A percentile compares a stretch with the other conserved stretches of the same genome.
phyloP scores from a whole-genome alignment of 2,113 vertebrate genomes.

The Xenopus laevis region DNA sequence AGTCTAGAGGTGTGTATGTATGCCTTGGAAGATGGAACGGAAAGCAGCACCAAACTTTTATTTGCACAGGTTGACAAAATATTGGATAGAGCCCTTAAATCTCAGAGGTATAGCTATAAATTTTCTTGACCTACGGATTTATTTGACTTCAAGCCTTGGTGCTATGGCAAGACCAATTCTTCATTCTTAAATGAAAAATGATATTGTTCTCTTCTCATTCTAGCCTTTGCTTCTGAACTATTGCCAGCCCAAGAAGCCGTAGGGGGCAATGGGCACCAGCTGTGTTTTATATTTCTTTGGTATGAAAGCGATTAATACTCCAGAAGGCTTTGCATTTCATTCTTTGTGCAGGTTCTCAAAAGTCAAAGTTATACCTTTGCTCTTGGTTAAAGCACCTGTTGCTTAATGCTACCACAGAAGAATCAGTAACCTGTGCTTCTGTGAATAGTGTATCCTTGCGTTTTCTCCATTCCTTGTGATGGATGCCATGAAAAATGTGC shows the following conservation, averaged over 20 bases:
- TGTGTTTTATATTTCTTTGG: slow-evolving; percentile 22
- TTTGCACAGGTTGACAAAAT: slow-evolving; percentile 16
- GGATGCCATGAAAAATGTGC: too few relatives aligned
- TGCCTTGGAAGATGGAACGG: not conserved
- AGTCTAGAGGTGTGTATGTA: not conserved
- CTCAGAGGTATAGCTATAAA: slow-evolving; percentile 1
- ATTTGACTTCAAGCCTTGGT: slow-evolving; percentile 7
- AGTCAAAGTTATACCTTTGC: not conserved
- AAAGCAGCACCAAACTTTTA: not conserved
- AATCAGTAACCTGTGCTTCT: too few relatives aligned
- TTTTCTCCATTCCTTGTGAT: too few relatives aligned
- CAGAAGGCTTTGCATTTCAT: not conserved
- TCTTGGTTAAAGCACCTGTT: not conserved
- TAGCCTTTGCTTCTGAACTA: slow-evolving; percentile 5
- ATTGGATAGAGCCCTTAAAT: slow-evolving; percentile 4
- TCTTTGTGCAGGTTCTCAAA: not conserved
- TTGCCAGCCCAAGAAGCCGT: slow-evolving; percentile 1
- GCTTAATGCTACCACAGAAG: too few relatives aligned
- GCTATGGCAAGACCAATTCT: slow-evolving; percentile 6
- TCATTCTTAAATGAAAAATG: slow-evolving; percentile 8
- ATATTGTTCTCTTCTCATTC: slow-evolving; percentile 1
- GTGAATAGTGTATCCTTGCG: too few relatives aligned
- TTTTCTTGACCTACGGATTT: slow-evolving; percentile 10
- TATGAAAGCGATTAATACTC: slow-evolving; percentile 9
- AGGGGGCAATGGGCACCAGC: not conserved